Evolutionary conservation across 2,113 vertebrate genomes (phyloP), one percentile per base, ranked within the genome.

Genomic region (Prunella fulvescens): DNA sequence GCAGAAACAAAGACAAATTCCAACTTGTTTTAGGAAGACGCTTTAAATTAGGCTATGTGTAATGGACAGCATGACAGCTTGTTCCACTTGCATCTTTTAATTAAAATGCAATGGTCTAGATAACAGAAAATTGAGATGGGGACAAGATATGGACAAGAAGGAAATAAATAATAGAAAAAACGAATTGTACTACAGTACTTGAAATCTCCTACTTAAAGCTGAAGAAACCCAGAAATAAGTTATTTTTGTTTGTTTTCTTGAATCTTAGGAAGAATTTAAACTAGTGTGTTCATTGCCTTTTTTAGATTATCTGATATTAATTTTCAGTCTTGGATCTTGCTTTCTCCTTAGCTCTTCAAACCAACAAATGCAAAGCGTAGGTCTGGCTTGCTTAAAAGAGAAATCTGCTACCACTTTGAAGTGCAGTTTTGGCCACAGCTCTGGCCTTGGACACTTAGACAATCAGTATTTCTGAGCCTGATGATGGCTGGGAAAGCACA

Each of bases 31-130:
- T 77, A 65, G 44, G 40, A 88, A 67, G 58, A 80, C 14, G 44
- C 56, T 88, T 91, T 51, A 81, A 88, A 82, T 83, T 58, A 83
- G 71, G 45, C 58, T 64, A 39, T 26, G 11, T 48, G 45, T 39
- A 77, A 93, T 1, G 6, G 39, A 80, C 39, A 70, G 40, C 50
- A 81, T 65, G 76, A 80, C 74, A 93, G 85, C 42, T 82, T 81
- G 74, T 65, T 87, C 70, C 45, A 69, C 45, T 86, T 82, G 47
- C 56, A 82, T 64, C 85, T 88, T 89, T 66, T 89, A 88, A 94
- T 91, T 89, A 81, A 91, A 86, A 93, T 57, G 48, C 44, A 89
- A 31, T 39, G 74, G 76, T 74, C 56, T 60, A 81, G 69, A 84
- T 45, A 81, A 56, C 31, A 84, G 48, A 92, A 78, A 81, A 90